A percentile compares a stretch with the other conserved stretches of the same genome.
Evolutionary conservation across 2,888 invertebrate genomes (phyloP).

Genomic region (Hydrotaea diabolus): DNA sequence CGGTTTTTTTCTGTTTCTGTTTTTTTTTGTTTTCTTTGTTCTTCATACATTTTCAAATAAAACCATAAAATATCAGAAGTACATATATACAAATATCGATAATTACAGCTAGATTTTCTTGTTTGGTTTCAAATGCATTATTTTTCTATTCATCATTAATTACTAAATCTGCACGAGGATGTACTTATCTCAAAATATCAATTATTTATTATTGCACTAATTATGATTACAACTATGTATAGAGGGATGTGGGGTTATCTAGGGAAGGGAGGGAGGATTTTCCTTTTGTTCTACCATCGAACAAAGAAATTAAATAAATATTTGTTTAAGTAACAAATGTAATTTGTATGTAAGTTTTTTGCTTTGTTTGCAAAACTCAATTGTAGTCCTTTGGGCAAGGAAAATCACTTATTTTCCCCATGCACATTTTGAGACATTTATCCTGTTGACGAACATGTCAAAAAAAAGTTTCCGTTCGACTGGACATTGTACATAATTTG

Average conservation of each 20-base stretch:
- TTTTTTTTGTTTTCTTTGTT: not conserved
- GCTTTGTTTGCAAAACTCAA: no score
- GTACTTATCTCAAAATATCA: conserved; percentile 21
- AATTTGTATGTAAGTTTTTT: no score
- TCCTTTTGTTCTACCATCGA: not conserved
- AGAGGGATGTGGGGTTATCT: not conserved
- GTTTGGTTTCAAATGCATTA: conserved; percentile 44
- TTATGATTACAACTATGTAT: conserved; percentile 50
- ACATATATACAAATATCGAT: conserved; percentile 55
- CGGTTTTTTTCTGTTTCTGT: conserved; percentile 43
- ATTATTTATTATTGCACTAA: conserved; percentile 54
- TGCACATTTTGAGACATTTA: not conserved
- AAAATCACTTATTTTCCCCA: not conserved
- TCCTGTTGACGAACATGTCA: not conserved
- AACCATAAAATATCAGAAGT: conserved; percentile 44
- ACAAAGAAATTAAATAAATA: conserved; percentile 9
- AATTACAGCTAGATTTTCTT: conserved; percentile 16
- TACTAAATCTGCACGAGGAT: conserved; percentile 10
- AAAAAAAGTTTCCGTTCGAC: conserved; percentile 21
- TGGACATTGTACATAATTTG: not conserved
- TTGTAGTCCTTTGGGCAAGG: not conserved
- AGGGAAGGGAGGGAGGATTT: no score
- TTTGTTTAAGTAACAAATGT: no score
- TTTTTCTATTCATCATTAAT: conserved; percentile 25
- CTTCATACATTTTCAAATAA: conserved; percentile 55